phyloP scores from a whole-genome alignment of 2,888 invertebrate species.

The Drosophila suboccidentalis region DNA sequence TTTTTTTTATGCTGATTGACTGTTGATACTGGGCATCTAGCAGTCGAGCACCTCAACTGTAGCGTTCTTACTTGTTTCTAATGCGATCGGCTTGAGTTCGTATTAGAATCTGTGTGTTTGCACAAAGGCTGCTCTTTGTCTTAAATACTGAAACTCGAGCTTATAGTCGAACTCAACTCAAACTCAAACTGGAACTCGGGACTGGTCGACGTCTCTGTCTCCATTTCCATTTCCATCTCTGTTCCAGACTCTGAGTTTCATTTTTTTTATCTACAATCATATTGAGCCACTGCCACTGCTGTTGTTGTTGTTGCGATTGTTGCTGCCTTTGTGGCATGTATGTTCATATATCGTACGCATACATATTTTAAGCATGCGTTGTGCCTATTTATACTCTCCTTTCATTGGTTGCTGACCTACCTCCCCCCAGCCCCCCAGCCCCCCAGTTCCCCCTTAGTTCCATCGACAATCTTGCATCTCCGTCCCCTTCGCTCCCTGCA shows the following conservation, averaged over 20 bases:
- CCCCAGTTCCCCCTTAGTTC: too few species aligned
- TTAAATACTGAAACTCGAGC: constrained; percentile 50
- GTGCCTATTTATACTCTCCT: constrained; percentile 63
- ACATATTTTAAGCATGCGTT: constrained; percentile 63
- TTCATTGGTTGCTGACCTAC: constrained; percentile 54
- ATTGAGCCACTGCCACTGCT: constrained; percentile 29
- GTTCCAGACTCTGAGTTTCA: not conserved
- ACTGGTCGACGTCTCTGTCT: constrained; percentile 27
- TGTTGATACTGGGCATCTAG: too few species aligned
- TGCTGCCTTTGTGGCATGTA: constrained; percentile 25
- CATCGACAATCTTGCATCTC: not conserved
- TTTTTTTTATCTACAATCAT: constrained; percentile 47
- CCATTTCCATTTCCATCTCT: constrained; percentile 16
- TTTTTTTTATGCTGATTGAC: too few species aligned
- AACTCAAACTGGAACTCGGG: constrained; percentile 45
- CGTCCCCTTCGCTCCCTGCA: constrained; percentile 2
- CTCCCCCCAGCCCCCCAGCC: not conserved
- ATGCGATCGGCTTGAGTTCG: constrained; percentile 49
- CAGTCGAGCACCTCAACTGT: too few species aligned
- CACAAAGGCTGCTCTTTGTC: constrained; percentile 67
- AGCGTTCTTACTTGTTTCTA: constrained; percentile 34
- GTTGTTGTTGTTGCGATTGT: constrained; percentile 4
- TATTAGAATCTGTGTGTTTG: constrained; percentile 65
- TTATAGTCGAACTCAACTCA: constrained; percentile 15
- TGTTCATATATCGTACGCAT: constrained; percentile 33